A percentile compares a stretch with the other conserved stretches of the same genome.
phyloP scores from a whole-genome alignment of 2,797 vertebrate genomes.

The Urosaurus nigricauda region DNA sequence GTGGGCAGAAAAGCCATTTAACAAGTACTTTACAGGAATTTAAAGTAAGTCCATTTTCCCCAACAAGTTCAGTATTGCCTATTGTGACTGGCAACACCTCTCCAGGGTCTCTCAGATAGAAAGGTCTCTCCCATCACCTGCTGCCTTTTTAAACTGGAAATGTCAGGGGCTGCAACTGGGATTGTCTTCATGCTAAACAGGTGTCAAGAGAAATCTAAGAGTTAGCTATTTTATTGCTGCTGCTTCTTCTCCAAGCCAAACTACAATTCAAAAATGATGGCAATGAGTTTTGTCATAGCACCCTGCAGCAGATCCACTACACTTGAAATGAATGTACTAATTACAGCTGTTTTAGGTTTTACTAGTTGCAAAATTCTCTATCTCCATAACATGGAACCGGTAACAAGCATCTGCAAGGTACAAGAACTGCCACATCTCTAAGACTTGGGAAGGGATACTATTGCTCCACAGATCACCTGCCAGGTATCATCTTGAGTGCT shows the following conservation, averaged over 20 bases:
- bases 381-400: conserved; percentile 69
- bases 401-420: conserved; percentile 70
- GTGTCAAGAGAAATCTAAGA: background rate
- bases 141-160: background rate
- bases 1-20: no score
- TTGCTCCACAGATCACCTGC: background rate
- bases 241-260: background rate
- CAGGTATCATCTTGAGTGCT: background rate
- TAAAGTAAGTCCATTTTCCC: background rate
- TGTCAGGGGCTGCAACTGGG: background rate
- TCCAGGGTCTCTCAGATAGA: background rate
- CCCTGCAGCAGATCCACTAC: conserved; percentile 65
- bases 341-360: conserved; percentile 71
- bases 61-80: background rate
- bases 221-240: background rate
- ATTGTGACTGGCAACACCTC: background rate
- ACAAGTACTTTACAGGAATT: no score
- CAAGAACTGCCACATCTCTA: background rate
- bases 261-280: conserved; percentile 44
- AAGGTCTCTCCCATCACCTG: background rate
- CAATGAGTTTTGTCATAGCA: conserved; percentile 36
- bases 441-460: background rate
- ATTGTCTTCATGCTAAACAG: background rate
- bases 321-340: conserved; percentile 73
- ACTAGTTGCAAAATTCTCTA: conserved; percentile 61